Percentiles rank a stretch among this genome's conserved stretches.
Conservation (phyloP, 2,797 vertebrate species). For the Acridotheres tristis region DNA sequence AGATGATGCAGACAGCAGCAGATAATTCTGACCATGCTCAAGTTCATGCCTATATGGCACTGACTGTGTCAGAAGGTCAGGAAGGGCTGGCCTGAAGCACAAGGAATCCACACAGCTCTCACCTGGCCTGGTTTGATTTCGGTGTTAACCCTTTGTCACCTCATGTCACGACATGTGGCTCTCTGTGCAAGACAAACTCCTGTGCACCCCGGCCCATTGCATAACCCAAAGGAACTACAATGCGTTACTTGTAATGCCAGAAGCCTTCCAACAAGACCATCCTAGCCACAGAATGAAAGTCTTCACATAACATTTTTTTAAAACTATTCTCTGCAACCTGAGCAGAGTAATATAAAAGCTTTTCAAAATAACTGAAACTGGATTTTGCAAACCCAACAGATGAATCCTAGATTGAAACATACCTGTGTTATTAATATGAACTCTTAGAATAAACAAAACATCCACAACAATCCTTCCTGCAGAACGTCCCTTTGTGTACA, state of each 20-base stretch:
- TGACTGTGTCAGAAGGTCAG: background rate
- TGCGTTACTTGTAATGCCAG: background rate
- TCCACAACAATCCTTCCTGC: background rate
- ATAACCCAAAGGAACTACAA: background rate
- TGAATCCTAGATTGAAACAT: background rate
- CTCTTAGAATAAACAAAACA: background rate
- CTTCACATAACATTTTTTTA: background rate
- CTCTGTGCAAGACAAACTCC: background rate
- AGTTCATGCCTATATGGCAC: background rate
- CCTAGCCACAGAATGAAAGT: background rate
- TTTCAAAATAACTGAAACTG: background rate
- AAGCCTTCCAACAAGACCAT: background rate
- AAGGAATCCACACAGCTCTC: background rate
- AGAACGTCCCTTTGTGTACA: background rate
- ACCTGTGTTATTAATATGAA: background rate
- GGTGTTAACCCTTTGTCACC: background rate
- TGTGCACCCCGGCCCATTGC: rapidly evolving
- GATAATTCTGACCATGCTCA: background rate
- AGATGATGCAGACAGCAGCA: background rate
- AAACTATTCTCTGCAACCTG: background rate
- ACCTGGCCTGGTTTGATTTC: background rate
- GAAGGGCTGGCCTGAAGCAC: background rate
- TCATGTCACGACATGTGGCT: rapidly evolving
- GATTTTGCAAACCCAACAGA: background rate
- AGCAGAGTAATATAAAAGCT: background rate